Base-by-base conservation (phyloP, 2,888 invertebrate species). In the Troides helena region DNA sequence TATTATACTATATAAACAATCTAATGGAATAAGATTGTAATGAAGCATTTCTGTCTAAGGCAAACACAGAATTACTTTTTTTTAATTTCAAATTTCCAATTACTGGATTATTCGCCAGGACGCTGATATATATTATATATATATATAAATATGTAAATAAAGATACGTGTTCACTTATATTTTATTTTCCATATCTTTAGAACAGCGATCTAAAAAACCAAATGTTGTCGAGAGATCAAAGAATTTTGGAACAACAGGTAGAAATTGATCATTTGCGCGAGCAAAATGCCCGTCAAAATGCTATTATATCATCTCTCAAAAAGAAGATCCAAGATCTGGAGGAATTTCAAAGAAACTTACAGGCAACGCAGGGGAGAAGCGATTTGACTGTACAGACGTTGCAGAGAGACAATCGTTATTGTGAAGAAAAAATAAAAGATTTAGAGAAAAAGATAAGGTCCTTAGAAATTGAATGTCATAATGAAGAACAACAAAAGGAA, bases 211-310 rank as follows among this genome's bases (percentile, higher is more conserved):
- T 94, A 80, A 96, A 95, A 87, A 94, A 94, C 73, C 94, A 95
- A 80, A 92, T 97, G 83, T 93, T 96, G 77, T 93, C 95, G 43
- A 93, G 95, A 68, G 96, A 96, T 75, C 95, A 96, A 81, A 91
- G 95, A 78, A 94, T 95, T 75, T 90, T 95, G 78, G 97, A 97
- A 77, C 94, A 97, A 71, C 96, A 96, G 82, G 95, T 95, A 43
- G 97, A 97, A 84, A 95, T 95, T 23, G 96, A 97, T 77, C 96
- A 96, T 80, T 88, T 96, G 23, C 93, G 96, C 10, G 96, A 97
- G 73, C 97, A 97, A 85, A 94, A 96, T 62, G 97, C 97, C 1
- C 93, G 97, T 56, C 97, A 97, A 85, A 96, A 95, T 78, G 95
- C 97, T 0, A 93, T 97, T 61, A 96, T 97, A 75, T 94, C 94